Evolutionary conservation across 1,140 invertebrate genomes (phyloP).

Genomic region (Melanaphis sacchari): DNA sequence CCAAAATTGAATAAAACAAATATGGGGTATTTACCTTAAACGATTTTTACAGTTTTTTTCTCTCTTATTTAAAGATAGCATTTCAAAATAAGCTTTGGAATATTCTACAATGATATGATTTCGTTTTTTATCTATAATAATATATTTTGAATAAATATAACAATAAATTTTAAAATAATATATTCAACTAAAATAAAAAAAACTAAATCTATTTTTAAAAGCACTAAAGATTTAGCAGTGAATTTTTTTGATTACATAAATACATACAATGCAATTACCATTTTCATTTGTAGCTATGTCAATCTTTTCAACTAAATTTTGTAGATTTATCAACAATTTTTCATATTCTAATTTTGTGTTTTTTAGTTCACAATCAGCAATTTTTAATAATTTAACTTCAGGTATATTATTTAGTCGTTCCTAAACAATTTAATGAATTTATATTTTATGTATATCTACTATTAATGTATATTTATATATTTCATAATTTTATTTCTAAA

Average conservation of each 20-base stretch:
- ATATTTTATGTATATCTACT: background rate
- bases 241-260: background rate
- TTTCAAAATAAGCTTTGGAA: background rate
- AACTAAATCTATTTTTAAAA: background rate
- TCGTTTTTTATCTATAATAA: background rate
- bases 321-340: background rate
- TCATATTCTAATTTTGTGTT: slow-evolving; percentile 30
- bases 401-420: slow-evolving; percentile 29
- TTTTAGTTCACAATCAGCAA: background rate
- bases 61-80: background rate
- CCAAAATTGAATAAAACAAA: background rate
- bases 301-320: slow-evolving; percentile 1
- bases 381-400: slow-evolving; percentile 21
- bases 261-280: background rate
- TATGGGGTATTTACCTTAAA: slow-evolving; percentile 5
- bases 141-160: background rate
- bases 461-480: background rate
- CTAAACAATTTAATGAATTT: background rate
- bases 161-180: background rate
- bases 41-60: background rate
- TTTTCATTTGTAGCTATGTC: background rate
- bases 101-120: background rate
- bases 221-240: background rate
- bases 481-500: background rate
- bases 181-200: background rate